These are phyloP conservation scores for Polia nebulosa DNA, from an alignment of 2,888 invertebrate genomes.

Conservation along the genomic window DNA sequence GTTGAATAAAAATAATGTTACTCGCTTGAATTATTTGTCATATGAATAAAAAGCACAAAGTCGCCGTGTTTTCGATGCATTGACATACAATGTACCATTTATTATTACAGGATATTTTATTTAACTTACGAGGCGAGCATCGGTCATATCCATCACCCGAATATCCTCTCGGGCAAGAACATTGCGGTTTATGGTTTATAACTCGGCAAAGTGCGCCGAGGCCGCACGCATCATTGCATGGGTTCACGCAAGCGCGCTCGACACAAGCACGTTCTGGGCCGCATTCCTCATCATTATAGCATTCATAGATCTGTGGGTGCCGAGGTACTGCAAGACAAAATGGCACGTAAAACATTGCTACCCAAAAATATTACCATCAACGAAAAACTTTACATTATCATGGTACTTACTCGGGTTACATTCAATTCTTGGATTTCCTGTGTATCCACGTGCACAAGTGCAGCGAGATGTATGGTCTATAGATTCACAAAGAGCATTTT, in stretches of 20 bases:
- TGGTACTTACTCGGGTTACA: constrained; percentile 91
- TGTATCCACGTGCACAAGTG: constrained; percentile 94
- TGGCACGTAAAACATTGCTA: not conserved
- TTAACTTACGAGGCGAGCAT: constrained; percentile 95
- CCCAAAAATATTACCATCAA: not conserved
- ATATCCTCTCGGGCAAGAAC: constrained; percentile 95
- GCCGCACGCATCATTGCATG: constrained; percentile 95
- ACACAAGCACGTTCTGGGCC: constrained; percentile 93
- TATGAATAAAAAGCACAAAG: not conserved
- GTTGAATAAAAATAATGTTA: not conserved
- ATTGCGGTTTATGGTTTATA: constrained; percentile 94
- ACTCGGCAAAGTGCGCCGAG: constrained; percentile 95
- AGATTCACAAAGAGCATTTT: constrained; percentile 95
- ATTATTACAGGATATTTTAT: not conserved
- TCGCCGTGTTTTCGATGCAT: not conserved
- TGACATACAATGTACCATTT: not conserved
- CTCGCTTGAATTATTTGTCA: not conserved
- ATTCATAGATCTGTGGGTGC: constrained; percentile 91
- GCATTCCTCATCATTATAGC: constrained; percentile 95
- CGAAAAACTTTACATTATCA: constrained; percentile 30
- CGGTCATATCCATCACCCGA: constrained; percentile 93
- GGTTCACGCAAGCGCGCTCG: constrained; percentile 95
- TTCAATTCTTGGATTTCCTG: constrained; percentile 95
- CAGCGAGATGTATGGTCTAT: constrained; percentile 94
- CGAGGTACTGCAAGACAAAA: constrained; percentile 81